Evolutionary conservation across 1,140 invertebrate species (phyloP).

Genomic region (Antheraea mylitta): DNA sequence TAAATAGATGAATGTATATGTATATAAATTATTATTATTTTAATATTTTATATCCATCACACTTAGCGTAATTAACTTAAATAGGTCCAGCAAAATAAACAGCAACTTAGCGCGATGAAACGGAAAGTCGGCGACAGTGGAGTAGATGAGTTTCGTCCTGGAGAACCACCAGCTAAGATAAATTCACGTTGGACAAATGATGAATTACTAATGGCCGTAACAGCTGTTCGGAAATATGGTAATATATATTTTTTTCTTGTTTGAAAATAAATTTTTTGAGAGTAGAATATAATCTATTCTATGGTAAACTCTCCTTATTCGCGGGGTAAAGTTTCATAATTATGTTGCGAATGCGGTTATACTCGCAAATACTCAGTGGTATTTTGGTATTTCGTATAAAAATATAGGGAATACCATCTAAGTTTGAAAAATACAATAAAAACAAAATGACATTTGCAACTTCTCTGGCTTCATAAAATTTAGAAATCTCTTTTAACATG

Average conservation of each 20-base stretch:
- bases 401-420: too few species aligned
- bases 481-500: too few species aligned
- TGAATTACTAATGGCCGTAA: conserved; percentile 93
- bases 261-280: too few species aligned
- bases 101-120: conserved; percentile 92
- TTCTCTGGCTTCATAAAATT: too few species aligned
- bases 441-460: too few species aligned
- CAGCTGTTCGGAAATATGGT: conserved; percentile 96
- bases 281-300: too few species aligned
- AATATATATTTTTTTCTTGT: conserved; percentile 17
- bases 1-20: neutral
- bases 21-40: neutral
- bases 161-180: conserved; percentile 85
- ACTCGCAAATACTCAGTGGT: too few species aligned
- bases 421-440: too few species aligned
- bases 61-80: conserved; percentile 21
- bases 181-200: conserved; percentile 96
- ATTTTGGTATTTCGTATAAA: too few species aligned
- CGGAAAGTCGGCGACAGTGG: conserved; percentile 81
- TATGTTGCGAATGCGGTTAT: too few species aligned
- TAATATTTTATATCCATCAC: neutral
- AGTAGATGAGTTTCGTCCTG: conserved; percentile 86
- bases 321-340: too few species aligned
- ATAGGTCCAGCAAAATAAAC: conserved; percentile 97
- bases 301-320: too few species aligned